Conservation (phyloP, 1,140 invertebrate species). For the Metaphire vulgaris region DNA sequence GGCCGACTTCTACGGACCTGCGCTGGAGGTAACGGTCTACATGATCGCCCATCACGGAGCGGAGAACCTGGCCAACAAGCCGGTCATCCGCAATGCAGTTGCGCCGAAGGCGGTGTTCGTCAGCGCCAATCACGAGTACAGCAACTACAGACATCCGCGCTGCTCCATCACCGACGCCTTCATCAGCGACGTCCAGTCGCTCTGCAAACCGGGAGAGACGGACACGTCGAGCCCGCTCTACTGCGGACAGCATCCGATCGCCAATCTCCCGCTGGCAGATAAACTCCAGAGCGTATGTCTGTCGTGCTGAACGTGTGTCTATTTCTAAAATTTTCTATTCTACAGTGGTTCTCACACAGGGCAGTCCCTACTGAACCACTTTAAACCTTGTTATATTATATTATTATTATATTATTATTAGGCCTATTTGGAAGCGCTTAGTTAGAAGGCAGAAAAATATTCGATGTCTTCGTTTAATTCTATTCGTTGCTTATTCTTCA, state of each 20-base stretch:
- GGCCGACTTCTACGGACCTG: conserved; percentile 14
- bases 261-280: not conserved
- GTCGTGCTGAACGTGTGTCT: not conserved
- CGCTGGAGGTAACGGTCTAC: conserved; percentile 3
- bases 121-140: conserved; percentile 5
- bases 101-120: conserved; percentile 15
- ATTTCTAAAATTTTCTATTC: no score
- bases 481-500: no score
- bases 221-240: not conserved
- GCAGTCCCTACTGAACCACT: no score
- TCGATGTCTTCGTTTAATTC: no score
- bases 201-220: conserved; percentile 15
- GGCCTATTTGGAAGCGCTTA: no score
- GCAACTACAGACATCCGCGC: conserved; percentile 13
- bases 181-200: not conserved
- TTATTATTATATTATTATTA: no score
- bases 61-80: conserved; percentile 13
- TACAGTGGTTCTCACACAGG: no score
- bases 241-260: not conserved
- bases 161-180: conserved; percentile 17
- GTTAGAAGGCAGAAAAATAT: no score
- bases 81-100: conserved; percentile 5
- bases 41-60: conserved; percentile 22
- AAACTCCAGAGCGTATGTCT: not conserved
- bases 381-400: no score